Evolutionary conservation across 2,797 vertebrate species (phyloP).

Genomic region (Tapera naevia): DNA sequence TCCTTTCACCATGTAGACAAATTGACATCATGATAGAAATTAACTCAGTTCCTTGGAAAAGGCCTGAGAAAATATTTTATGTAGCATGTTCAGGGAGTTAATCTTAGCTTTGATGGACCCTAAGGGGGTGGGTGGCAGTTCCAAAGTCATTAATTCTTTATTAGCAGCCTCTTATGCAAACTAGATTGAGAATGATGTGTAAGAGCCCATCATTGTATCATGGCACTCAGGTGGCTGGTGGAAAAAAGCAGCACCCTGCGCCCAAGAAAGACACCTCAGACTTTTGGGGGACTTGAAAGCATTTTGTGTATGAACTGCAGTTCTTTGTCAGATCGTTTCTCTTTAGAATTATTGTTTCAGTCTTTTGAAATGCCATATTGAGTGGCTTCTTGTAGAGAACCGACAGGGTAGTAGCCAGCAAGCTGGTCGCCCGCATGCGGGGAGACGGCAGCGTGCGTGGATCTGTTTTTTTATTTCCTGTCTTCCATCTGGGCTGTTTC

Average conservation of each 20-base stretch:
- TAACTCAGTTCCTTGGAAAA: not conserved
- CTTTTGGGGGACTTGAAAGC: not conserved
- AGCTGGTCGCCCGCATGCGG: not conserved
- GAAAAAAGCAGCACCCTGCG: not conserved
- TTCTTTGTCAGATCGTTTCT: not conserved
- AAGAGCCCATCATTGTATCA: accelerated
- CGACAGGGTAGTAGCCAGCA: not conserved
- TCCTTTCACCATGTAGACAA: not conserved
- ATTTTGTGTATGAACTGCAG: not conserved
- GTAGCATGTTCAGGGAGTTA: not conserved
- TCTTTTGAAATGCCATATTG: not conserved
- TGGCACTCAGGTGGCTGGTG: not conserved
- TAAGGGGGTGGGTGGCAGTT: conserved; percentile 23
- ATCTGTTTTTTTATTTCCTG: not conserved
- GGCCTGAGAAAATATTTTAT: not conserved
- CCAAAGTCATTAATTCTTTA: conserved; percentile 22
- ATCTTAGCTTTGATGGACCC: not conserved
- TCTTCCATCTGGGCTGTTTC: conserved; percentile 33
- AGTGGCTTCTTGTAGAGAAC: not conserved
- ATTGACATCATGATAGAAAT: not conserved
- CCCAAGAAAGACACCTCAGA: not conserved
- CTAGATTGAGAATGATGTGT: not conserved
- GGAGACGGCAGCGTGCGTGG: not conserved
- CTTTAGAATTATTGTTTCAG: not conserved
- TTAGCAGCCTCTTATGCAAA: conserved; percentile 7